These are phyloP conservation scores for Merodon equestris DNA, from an alignment of 2,888 invertebrate species.

Conservation along the genomic window DNA sequence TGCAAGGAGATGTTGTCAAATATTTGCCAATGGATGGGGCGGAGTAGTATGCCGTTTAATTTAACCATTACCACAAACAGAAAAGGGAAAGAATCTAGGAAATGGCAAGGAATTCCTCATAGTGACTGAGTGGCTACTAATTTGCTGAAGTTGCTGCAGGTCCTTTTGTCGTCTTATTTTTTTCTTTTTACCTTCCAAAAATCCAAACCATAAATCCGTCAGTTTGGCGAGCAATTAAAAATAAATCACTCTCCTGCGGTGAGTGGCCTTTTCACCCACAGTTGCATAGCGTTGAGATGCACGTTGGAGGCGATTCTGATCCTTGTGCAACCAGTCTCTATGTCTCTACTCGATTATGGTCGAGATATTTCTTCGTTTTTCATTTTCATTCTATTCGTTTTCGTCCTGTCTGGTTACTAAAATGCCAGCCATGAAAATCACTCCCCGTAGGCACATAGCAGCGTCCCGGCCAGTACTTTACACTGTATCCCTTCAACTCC, in stretches of 20 bases:
- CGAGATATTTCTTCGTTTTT: slow-evolving; percentile 32
- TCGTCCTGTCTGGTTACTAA: slow-evolving; percentile 17
- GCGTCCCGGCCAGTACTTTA: slow-evolving; percentile 31
- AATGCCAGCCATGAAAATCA: slow-evolving; percentile 46
- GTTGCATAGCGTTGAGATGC: slow-evolving; percentile 1
- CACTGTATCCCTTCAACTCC: neutral
- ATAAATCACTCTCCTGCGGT: slow-evolving; percentile 71
- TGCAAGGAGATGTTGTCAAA: slow-evolving; percentile 50
- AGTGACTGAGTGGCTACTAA: slow-evolving; percentile 57
- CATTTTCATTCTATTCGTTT: slow-evolving; percentile 11
- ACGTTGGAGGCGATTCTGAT: slow-evolving; percentile 33
- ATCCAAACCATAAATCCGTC: slow-evolving; percentile 70
- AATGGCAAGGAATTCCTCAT: slow-evolving; percentile 16
- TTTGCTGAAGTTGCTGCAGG: slow-evolving; percentile 44
- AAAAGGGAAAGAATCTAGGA: neutral
- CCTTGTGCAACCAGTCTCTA: neutral
- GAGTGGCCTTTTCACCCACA: slow-evolving; percentile 32
- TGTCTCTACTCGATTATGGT: slow-evolving; percentile 60
- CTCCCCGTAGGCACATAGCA: slow-evolving; percentile 50
- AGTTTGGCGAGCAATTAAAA: slow-evolving; percentile 70
- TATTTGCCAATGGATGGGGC: slow-evolving; percentile 49
- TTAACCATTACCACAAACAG: slow-evolving; percentile 11
- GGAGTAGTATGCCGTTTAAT: slow-evolving; percentile 26
- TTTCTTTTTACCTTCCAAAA: slow-evolving; percentile 16
- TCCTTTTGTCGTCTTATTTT: slow-evolving; percentile 26